A percentile compares a stretch with the other conserved stretches of the same genome.
Evolutionary conservation across 2,113 vertebrate genomes (phyloP).

Genomic region (Carassius auratus): DNA sequence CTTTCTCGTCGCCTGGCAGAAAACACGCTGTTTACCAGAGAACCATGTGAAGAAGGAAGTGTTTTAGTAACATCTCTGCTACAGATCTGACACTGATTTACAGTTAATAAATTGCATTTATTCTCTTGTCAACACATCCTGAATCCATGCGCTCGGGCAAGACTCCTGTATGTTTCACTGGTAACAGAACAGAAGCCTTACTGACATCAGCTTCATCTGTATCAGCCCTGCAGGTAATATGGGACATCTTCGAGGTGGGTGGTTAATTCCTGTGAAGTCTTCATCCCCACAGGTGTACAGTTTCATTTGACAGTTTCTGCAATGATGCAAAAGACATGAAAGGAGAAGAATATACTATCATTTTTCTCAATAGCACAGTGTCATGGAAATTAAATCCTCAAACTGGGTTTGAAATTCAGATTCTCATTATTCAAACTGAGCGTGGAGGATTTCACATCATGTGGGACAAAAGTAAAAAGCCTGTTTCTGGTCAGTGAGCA

Average conservation of each 20-base stretch:
- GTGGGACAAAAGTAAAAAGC: neutral
- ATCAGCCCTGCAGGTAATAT: neutral
- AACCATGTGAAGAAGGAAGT: neutral
- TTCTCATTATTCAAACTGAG: neutral
- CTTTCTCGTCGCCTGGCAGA: neutral
- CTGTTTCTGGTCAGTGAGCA: constrained; percentile 18
- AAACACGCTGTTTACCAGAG: neutral
- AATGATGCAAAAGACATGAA: constrained; percentile 12
- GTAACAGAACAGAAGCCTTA: constrained; percentile 6
- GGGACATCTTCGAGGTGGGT: neutral
- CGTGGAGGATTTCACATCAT: neutral
- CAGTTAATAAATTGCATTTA: neutral
- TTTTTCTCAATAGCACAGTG: neutral
- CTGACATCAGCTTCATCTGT: neutral
- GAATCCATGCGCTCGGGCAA: neutral
- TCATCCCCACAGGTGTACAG: neutral
- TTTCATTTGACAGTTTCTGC: constrained; percentile 6
- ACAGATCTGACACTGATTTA: neutral
- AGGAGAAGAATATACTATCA: neutral
- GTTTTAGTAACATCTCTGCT: neutral
- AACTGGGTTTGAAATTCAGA: constrained; percentile 10
- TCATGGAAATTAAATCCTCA: neutral
- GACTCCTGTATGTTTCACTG: neutral
- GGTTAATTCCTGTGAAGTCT: neutral
- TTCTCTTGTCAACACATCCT: constrained; percentile 9